A percentile compares a stretch with the other conserved stretches of the same genome.
Conservation (phyloP, 2,888 invertebrate species). For the Synanthedon tipuliformis region DNA sequence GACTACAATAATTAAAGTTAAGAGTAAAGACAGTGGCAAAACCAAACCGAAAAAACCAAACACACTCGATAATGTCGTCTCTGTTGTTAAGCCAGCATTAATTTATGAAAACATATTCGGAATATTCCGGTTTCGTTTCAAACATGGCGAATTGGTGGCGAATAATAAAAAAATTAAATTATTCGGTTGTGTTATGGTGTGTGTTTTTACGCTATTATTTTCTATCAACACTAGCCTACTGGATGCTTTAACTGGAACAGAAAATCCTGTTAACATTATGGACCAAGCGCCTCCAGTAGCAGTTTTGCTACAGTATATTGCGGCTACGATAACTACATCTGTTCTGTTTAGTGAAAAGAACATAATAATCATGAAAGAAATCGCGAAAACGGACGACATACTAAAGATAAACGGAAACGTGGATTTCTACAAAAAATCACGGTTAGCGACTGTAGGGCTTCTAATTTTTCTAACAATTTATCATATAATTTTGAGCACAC, state of each 20-base stretch:
- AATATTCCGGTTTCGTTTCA: conserved; percentile 6
- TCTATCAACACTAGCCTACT: not conserved
- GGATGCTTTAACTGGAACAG: not conserved
- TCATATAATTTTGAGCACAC: not conserved
- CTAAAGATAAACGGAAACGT: not conserved
- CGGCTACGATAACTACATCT: not conserved
- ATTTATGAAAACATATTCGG: conserved; percentile 4
- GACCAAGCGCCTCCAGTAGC: conserved; percentile 1
- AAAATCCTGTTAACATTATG: not conserved
- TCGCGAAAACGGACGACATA: conserved; percentile 1
- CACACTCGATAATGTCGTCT: not conserved
- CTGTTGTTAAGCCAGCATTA: conserved; percentile 1
- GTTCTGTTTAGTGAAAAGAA: conserved; percentile 1
- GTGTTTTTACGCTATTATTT: not conserved
- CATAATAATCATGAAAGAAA: conserved; percentile 2
- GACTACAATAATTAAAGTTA: not conserved
- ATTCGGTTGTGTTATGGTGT: conserved; percentile 3
- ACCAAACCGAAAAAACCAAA: not conserved
- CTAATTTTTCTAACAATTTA: not conserved
- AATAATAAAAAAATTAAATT: conserved; percentile 3
- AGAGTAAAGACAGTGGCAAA: not conserved
- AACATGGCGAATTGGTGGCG: not conserved
- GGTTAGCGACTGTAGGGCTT: not conserved
- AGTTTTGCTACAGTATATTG: conserved; percentile 2
- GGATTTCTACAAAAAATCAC: conserved; percentile 1